Base-by-base conservation (phyloP, 2,888 invertebrate genomes). In the Belgica antarctica region DNA sequence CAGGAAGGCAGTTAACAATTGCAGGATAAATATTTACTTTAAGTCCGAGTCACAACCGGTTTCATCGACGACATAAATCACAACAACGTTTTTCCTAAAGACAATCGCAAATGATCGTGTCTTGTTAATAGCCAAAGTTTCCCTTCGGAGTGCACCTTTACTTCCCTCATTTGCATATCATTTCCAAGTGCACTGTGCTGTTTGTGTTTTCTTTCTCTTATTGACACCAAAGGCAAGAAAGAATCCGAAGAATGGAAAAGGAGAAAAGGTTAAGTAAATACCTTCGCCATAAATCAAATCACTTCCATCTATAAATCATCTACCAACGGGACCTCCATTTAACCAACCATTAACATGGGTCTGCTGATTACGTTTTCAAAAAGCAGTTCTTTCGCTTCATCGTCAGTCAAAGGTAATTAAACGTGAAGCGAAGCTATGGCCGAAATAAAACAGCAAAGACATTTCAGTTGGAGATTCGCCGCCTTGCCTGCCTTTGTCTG, bases 231-330 rank as follows among this genome's bases (percentile, higher is more conserved):
- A 25, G 41, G 28, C 36, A 25, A 65, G n/a, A n/a, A n/a, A n/a
- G 27, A 7, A 46, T 41, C 19, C n/a, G 25, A 62, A 65, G 25
- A 65, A 46, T 27, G 27, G 15, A 27, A 65, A 63, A 47, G 65
- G 47, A 27, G 25, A 47, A 65, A 65, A 65, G 65, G 65, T 65
- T 65, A 65, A 65, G 65, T 65, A 65, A 65, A 65, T 65, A 65
- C 46, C n/a, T 5, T 24, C 22, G 47, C 65, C 25, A 65, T 65
- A 65, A 65, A 65, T 65, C 65, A 65, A 24, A 65, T 24, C 34
- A 15, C 36, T 12, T 62, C 36, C 34, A 36, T 5, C 62, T 22
- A 62, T 62, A 62, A 62, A 62, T 62, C 62, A 62, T 62, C 24
- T 36, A 36, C 36, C 62, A 62, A 62, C 41, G 62, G 62, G 62